Evolutionary conservation across 30 jellyfish, hydroid and myxozoan genomes (phyloP).

Genomic region (Aurelia aurita): DNA sequence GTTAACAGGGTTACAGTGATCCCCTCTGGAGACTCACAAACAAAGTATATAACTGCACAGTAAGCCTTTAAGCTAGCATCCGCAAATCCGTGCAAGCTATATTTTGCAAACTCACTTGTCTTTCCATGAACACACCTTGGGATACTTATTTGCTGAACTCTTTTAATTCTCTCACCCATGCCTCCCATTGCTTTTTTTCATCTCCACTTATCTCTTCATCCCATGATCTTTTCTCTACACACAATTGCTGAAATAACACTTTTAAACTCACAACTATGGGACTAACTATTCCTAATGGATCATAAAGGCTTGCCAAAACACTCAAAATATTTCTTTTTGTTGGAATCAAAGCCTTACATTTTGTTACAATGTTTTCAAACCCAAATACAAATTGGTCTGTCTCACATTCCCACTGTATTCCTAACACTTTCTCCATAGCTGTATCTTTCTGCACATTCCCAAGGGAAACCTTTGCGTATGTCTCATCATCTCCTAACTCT

Average conservation of each 20-base stretch:
- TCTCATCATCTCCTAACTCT: background rate
- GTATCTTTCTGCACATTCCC: background rate
- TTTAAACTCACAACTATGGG: conserved; percentile 35
- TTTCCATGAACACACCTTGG: no score
- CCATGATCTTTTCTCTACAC: conserved; percentile 56
- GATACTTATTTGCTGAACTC: no score
- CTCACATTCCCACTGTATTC: conserved; percentile 13
- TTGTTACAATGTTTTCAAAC: conserved; percentile 1
- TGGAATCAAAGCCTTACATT: conserved; percentile 30
- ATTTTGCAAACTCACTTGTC: no score
- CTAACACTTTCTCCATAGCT: conserved; percentile 14
- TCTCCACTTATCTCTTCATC: conserved; percentile 55
- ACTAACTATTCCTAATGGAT: conserved; percentile 75
- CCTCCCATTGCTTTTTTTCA: background rate
- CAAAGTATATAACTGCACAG: background rate
- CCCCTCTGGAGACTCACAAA: conserved; percentile 1
- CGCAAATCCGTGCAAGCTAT: no score
- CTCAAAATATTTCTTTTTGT: conserved; percentile 64
- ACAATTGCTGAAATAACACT: conserved; percentile 53
- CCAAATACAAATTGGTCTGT: background rate
- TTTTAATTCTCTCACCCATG: background rate
- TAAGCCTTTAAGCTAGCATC: no score
- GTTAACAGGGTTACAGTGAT: background rate
- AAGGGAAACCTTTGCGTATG: no score
- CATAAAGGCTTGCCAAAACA: conserved; percentile 57